A percentile compares a stretch with the other conserved stretches of the same genome.
Conservation (phyloP, 2,113 vertebrate genomes). For the Ancistrus triradiatus region DNA sequence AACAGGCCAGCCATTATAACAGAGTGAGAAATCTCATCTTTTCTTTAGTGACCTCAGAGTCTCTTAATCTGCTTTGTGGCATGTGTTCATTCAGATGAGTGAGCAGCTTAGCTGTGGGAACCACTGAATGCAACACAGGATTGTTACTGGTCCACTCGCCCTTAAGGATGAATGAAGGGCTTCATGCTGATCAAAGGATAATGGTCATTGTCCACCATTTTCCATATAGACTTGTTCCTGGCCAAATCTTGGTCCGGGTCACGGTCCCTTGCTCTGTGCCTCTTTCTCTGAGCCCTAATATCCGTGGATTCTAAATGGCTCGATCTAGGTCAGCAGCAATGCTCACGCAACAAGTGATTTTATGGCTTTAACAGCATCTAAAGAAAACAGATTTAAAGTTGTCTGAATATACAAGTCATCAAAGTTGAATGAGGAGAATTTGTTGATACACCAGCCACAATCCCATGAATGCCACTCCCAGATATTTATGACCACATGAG, state of each 20-base stretch:
- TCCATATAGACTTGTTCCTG: slow-evolving; percentile 5
- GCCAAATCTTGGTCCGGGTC: background rate
- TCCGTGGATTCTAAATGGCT: background rate
- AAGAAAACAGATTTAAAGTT: background rate
- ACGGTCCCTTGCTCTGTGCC: background rate
- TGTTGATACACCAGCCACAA: background rate
- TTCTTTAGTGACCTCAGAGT: slow-evolving; percentile 33
- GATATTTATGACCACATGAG: slow-evolving; percentile 5
- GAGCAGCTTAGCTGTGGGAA: slow-evolving; percentile 24
- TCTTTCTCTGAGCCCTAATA: background rate
- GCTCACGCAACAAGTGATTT: background rate
- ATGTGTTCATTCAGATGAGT: slow-evolving; percentile 23
- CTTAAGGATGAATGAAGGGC: slow-evolving; percentile 33
- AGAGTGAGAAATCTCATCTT: slow-evolving; percentile 30
- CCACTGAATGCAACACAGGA: slow-evolving; percentile 16
- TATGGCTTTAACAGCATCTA: background rate
- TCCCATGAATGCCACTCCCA: background rate
- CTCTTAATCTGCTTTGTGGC: slow-evolving; percentile 31
- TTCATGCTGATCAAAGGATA: slow-evolving; percentile 33
- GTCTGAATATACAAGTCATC: slow-evolving; percentile 13
- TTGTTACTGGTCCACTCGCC: slow-evolving; percentile 23
- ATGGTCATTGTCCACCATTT: slow-evolving; percentile 30
- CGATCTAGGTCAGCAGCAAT: background rate
- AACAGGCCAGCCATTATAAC: slow-evolving; percentile 37
- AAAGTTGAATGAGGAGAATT: slow-evolving; percentile 25